Evolutionary conservation across 1,140 invertebrate genomes (phyloP).

Genomic region (Rhagoletis pomonella): DNA sequence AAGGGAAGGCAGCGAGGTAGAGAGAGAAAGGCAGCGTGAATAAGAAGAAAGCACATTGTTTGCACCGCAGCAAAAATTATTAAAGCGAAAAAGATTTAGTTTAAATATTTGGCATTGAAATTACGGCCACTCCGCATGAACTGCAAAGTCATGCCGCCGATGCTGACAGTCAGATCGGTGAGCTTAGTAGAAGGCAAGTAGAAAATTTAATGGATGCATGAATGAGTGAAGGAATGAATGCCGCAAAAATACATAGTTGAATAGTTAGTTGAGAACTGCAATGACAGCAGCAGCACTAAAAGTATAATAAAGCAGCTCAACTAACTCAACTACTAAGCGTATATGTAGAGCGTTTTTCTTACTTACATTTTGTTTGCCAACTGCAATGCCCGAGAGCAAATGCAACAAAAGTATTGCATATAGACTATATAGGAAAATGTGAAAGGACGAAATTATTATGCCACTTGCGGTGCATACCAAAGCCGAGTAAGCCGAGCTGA

Average conservation of each 20-base stretch:
- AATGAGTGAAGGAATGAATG: constrained; percentile 12
- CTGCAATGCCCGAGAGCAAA: constrained; percentile 4
- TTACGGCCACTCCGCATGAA: constrained; percentile 17
- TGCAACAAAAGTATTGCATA: background rate
- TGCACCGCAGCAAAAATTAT: background rate
- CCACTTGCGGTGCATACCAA: constrained; percentile 43
- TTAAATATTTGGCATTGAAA: constrained; percentile 52
- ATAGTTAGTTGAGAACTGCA: constrained; percentile 18
- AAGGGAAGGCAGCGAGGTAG: background rate
- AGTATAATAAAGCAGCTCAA: background rate
- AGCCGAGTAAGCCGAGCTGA: background rate
- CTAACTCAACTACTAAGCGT: background rate
- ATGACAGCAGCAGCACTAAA: background rate
- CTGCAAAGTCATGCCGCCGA: background rate
- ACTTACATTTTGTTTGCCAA: constrained; percentile 3
- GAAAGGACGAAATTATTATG: constrained; percentile 25
- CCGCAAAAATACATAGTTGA: background rate
- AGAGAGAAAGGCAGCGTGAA: background rate
- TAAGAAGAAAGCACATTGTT: background rate
- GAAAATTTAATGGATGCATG: constrained; percentile 2
- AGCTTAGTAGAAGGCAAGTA: background rate
- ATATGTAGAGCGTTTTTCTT: background rate
- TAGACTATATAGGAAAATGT: too few species aligned
- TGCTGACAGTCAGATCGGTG: background rate
- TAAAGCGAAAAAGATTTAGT: constrained; percentile 47